Conservation (phyloP, 2,113 vertebrate species). For the Orthochromis indermauri region DNA sequence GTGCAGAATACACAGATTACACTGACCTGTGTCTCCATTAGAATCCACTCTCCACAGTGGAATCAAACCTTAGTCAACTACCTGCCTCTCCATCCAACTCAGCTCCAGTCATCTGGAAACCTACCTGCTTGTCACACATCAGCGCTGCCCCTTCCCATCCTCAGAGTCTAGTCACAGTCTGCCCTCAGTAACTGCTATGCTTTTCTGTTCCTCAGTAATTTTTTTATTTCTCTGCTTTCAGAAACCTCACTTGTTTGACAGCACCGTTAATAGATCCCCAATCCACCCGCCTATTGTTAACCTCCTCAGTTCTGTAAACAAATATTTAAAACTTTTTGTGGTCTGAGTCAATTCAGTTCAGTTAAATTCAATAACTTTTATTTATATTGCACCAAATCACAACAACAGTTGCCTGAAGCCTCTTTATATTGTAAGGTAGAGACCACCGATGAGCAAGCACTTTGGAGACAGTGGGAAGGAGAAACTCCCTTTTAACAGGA, state of each 20-base stretch:
- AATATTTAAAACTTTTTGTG: neutral
- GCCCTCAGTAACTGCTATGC: neutral
- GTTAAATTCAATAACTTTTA: neutral
- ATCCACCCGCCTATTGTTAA: neutral
- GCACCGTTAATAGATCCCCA: rapidly evolving
- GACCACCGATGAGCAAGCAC: rapidly evolving
- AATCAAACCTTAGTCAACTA: neutral
- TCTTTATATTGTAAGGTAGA: neutral
- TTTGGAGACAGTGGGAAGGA: rapidly evolving
- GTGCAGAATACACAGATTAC: neutral
- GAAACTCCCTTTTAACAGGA: neutral
- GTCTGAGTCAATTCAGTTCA: rapidly evolving
- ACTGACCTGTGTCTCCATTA: rapidly evolving
- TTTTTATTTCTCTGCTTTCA: neutral
- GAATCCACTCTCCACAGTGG: neutral
- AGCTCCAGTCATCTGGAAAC: neutral
- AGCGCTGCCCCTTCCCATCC: neutral
- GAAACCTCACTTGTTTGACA: neutral
- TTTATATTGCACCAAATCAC: neutral
- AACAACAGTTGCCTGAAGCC: neutral
- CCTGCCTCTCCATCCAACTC: neutral
- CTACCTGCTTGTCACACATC: neutral
- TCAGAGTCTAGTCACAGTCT: rapidly evolving
- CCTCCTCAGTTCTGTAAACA: neutral
- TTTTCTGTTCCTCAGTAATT: neutral